These are phyloP conservation scores for Bradypodion ventrale DNA, from an alignment of 2,797 vertebrate genomes.

Conservation along the genomic window DNA sequence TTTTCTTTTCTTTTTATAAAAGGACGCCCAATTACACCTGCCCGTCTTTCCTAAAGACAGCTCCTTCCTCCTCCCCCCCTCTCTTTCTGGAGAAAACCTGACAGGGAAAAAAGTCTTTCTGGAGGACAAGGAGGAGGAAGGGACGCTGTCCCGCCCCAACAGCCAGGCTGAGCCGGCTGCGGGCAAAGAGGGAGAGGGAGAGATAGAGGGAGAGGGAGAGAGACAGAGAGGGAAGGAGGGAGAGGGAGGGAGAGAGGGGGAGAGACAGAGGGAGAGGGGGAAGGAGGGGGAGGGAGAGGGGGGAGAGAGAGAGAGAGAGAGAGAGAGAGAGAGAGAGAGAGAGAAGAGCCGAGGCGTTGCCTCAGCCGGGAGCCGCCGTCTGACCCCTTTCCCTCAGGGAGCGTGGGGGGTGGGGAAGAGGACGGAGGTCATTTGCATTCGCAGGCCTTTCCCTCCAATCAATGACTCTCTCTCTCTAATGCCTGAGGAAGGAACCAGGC, in stretches of 20 bases:
- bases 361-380: background rate
- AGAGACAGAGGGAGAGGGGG: too few species aligned
- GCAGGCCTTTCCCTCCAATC: slow-evolving; percentile 16
- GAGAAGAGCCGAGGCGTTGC: too few species aligned
- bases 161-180: background rate
- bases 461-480: background rate
- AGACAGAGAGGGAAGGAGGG: too few species aligned
- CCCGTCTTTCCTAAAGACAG: background rate
- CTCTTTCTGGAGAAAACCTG: background rate
- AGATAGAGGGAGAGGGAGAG: too few species aligned
- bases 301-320: too few species aligned
- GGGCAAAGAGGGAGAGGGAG: background rate
- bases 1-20: too few species aligned
- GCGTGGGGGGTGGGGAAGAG: background rate
- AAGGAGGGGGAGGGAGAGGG: too few species aligned
- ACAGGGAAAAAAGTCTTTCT: background rate
- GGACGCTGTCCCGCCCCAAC: background rate
- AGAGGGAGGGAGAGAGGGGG: too few species aligned
- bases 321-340: too few species aligned
- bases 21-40: background rate
- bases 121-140: background rate
- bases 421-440: slow-evolving; percentile 19
- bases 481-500: background rate
- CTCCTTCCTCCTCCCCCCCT: background rate
- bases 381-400: background rate